Evolutionary conservation across 30 jellyfish, hydroid and myxozoan genomes (phyloP), one percentile per base, ranked within the genome.

Genomic region (Turritopsis dohrnii): DNA sequence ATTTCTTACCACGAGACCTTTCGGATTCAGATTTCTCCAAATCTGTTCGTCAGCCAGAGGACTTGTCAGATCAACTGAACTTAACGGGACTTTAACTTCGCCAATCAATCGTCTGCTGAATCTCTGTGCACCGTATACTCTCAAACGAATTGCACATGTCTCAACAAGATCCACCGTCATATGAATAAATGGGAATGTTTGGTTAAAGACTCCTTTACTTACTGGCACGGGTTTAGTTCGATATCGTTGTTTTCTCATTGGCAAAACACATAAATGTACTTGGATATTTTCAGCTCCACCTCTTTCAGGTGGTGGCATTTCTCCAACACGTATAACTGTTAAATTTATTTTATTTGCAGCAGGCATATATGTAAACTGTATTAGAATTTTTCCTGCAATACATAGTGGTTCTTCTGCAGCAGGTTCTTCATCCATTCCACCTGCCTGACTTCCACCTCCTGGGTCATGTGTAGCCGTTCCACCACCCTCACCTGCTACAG

Each of bases 1-100:
- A 0, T 18, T 52, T 81, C 97, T 90, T 85, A 90, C 97, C 95
- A 85, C 97, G 87, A 85, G 80, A 27, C 97, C 97, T 81, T 85
- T 85, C 3, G 97, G 97, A 23, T 79, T 41, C 31, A 90, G 88
- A 21, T 88, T 85, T 74, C 85, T 90, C 97, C 97, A 90, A 88
- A 90, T 81, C 22, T 88, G 91, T 60, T 86, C 97, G 82, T 90
- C 97, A 23, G 95, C 84, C 80, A 90, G 79, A 21, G 90, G 95
- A 81, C 97, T 86, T 41, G 79, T 87, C 72, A 90, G 30, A 76
- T 90, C 97, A 73, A 90, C 75, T 20, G 86, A 88, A 26, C 95
- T 77, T 86, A 90, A 60, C 0, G 87, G 84, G 9, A 90, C 76
- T 80, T 90, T 90, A 16, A 82, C 60, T 85, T 90, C 97, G n/a